Conservation (phyloP, 2,797 vertebrate species). For the Takifugu ocellatus region DNA sequence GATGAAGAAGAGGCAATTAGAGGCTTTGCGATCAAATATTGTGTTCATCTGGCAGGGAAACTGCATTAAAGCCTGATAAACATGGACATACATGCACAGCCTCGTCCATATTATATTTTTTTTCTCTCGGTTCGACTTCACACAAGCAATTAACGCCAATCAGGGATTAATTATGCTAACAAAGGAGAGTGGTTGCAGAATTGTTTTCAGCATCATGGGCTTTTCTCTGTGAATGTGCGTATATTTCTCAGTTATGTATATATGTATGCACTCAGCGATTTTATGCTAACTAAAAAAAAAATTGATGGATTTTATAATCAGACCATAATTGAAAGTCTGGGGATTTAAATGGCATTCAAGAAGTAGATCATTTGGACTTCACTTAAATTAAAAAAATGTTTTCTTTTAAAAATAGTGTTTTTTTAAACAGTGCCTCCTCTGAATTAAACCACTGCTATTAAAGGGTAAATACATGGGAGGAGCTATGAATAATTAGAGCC, state of each 20-base stretch:
- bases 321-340: too few relatives aligned
- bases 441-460: too few relatives aligned
- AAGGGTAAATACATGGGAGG: too few relatives aligned
- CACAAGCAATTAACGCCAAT: conserved; percentile 76
- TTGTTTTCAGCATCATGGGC: conserved; percentile 58
- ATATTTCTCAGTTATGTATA: conserved; percentile 5
- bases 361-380: too few relatives aligned
- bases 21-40: conserved; percentile 70
- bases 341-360: too few relatives aligned
- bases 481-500: too few relatives aligned
- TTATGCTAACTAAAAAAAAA: neutral
- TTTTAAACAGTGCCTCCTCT: too few relatives aligned
- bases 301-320: too few relatives aligned
- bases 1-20: conserved; percentile 65
- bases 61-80: conserved; percentile 38
- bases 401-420: too few relatives aligned
- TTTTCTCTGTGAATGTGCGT: conserved; percentile 34
- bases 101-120: conserved; percentile 56
- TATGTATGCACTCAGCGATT: neutral
- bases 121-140: conserved; percentile 62
- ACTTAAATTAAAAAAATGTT: too few relatives aligned
- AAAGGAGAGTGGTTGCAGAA: conserved; percentile 59
- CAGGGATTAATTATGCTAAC: conserved; percentile 77
- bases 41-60: conserved; percentile 63
- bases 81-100: conserved; percentile 42